Conservation (phyloP, 2,888 invertebrate species). For the Phymatocera aterrima region DNA sequence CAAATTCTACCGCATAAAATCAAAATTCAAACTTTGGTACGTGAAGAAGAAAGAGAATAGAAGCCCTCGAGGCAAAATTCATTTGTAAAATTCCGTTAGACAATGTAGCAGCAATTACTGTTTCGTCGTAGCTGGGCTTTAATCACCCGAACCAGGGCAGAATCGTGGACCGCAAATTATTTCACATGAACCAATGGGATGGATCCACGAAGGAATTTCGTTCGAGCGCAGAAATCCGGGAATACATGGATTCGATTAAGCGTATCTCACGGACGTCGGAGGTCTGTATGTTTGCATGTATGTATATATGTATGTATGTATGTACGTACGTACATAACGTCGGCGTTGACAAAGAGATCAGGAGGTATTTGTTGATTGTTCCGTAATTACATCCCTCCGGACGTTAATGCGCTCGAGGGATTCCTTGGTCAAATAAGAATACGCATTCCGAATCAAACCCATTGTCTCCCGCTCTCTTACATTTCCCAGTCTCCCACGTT, state of each 20-base stretch:
- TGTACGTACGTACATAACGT: conserved; percentile 9
- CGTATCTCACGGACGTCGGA: background rate
- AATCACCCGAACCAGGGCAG: conserved; percentile 5
- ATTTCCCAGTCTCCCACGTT: background rate
- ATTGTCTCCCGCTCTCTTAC: conserved; percentile 1
- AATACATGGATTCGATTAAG: conserved; percentile 35
- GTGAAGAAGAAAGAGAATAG: no score
- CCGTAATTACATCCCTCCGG: conserved; percentile 31
- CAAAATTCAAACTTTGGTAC: background rate
- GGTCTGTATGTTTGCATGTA: no score
- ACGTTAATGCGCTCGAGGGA: conserved; percentile 19
- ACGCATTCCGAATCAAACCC: background rate
- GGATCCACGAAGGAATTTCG: background rate
- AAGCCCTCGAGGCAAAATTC: background rate
- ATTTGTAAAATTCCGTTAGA: background rate
- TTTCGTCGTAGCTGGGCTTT: background rate
- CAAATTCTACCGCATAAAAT: background rate
- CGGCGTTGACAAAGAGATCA: conserved; percentile 41
- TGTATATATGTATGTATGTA: no score
- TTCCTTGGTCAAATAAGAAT: background rate
- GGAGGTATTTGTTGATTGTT: conserved; percentile 41
- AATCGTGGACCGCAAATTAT: conserved; percentile 22
- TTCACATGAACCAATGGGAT: conserved; percentile 10
- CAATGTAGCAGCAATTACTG: background rate
- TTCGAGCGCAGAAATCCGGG: conserved; percentile 4